These are phyloP conservation scores for Rhinolophus sinicus DNA, from an alignment of 2,113 vertebrate genomes.

Conservation along the genomic window DNA sequence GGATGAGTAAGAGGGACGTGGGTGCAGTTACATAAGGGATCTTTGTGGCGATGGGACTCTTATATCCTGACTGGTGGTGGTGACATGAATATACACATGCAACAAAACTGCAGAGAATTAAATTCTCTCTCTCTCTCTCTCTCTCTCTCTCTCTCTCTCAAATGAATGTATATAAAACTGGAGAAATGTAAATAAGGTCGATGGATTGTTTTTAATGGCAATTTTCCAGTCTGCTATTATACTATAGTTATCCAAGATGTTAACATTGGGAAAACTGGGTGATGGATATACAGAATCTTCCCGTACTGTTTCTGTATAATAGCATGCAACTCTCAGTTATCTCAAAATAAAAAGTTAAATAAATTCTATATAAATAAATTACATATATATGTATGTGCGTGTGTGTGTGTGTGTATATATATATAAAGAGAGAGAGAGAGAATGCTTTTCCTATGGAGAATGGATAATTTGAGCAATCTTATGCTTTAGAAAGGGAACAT, in stretches of 20 bases:
- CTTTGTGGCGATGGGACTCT: neutral
- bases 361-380: neutral
- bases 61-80: neutral
- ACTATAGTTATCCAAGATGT: neutral
- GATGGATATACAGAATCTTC: neutral
- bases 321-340: neutral
- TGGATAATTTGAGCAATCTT: neutral
- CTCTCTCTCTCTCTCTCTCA: neutral
- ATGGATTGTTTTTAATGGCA: neutral
- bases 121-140: neutral
- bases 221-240: neutral
- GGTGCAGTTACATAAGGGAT: neutral
- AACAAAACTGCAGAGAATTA: slow-evolving; percentile 6
- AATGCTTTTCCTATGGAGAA: neutral
- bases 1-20: neutral
- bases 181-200: neutral
- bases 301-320: neutral
- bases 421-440: no score
- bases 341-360: slow-evolving; percentile 24
- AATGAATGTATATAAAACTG: neutral
- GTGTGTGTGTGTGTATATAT: no score
- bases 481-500: neutral
- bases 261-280: neutral
- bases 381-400: no score
- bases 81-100: neutral